Conservation (phyloP, 2,113 vertebrate species). For the Lepus europaeus region DNA sequence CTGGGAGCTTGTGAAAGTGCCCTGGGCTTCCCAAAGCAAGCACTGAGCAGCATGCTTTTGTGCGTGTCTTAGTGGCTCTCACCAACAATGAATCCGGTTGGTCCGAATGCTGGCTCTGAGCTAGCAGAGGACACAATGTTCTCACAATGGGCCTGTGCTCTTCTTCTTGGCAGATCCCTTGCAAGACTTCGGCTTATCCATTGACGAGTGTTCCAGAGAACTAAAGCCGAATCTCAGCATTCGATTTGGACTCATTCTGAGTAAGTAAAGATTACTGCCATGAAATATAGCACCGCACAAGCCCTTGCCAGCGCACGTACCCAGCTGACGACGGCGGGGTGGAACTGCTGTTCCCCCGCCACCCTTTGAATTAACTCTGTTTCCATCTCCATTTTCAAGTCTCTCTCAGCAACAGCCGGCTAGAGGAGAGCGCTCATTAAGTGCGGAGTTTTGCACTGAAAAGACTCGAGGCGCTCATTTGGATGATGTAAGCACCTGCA, state of each 20-base stretch:
- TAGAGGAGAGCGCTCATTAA: background rate
- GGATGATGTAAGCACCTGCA: background rate
- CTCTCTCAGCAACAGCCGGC: background rate
- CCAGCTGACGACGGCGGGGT: background rate
- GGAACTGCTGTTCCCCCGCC: accelerated
- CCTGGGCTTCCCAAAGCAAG: background rate
- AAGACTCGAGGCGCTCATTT: background rate
- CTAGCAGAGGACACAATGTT: background rate
- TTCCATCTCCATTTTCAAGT: background rate
- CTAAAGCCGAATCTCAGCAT: slow-evolving; percentile 73
- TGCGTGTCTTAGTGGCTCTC: background rate
- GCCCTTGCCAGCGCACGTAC: background rate
- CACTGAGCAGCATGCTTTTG: background rate
- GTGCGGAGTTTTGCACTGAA: background rate
- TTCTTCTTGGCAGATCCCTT: slow-evolving; percentile 84
- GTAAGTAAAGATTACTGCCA: slow-evolving; percentile 83
- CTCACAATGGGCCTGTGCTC: background rate
- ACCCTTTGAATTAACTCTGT: background rate
- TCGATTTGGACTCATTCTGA: slow-evolving; percentile 80
- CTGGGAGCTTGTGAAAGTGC: background rate
- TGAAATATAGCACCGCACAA: background rate
- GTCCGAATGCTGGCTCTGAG: background rate
- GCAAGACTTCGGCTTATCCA: slow-evolving; percentile 87
- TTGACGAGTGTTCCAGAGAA: slow-evolving; percentile 83
- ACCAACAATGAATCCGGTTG: background rate